Evolutionary conservation across 2,888 invertebrate genomes (phyloP), one percentile per base, ranked within the genome.

Genomic region (Lasioglossum pauxillum): DNA sequence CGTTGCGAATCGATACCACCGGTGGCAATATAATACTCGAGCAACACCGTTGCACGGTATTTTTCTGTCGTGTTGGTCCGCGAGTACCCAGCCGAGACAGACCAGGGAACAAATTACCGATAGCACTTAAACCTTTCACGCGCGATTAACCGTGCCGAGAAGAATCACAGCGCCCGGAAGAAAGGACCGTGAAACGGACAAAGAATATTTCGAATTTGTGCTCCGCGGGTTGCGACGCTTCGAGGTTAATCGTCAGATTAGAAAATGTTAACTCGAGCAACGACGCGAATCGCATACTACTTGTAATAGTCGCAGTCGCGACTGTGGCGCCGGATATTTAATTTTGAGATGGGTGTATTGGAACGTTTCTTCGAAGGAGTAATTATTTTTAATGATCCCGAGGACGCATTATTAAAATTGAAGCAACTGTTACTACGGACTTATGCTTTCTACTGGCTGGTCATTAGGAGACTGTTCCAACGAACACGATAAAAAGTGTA

Each of bases 1-100:
- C 83, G 73, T 69, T 69, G 83, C 74, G 60, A 83, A 78, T 84
- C 84, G 78, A 84, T 83, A 82, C 19, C 49, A 8, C 49, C 23
- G 67, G 41, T 31, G 16, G 46, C 73, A 14, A 41, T 84, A 81
- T 80, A 80, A 80, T 83, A 5, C 49, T 44, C 46, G 53, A n/a
- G 73, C n/a, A 46, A 82, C 77, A 49, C 41, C 14, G 14, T 41
- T 7, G 41, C n/a, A 2, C 71, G 14, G 71, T 71, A 41, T 71
- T 71, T 71, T 71, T 41, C 41, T 71, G n/a, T 41, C 41, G 12
- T 71, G 72, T 35, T 27, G 49, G 72, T 41, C 76, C 23, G n/a
- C 5, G 53, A 82, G 31, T 19, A 41, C 53, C 69, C 27, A 2
- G 12, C 38, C 16, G 31, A 19, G 10, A 23, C 38, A 69, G 38